Percentiles rank a stretch among this genome's conserved stretches.
These are phyloP conservation scores for Origma solitaria DNA, from an alignment of 2,113 vertebrate species.

Conservation along the genomic window DNA sequence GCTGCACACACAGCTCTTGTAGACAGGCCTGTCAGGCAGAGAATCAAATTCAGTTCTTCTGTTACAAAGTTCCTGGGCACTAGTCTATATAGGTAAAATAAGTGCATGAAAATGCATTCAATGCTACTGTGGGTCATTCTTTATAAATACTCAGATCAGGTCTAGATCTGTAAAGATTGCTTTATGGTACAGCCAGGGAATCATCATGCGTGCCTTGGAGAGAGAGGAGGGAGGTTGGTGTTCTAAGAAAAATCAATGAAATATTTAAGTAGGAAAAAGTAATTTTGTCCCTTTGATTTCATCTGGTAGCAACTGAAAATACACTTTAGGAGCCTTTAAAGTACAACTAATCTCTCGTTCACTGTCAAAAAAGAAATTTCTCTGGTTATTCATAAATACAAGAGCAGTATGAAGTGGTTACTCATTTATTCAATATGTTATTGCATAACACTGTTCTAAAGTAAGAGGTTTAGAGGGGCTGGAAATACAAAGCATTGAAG, in stretches of 20 bases:
- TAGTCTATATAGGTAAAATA: neutral
- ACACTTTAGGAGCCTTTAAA: neutral
- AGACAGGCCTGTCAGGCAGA: neutral
- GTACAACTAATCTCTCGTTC: constrained; percentile 1
- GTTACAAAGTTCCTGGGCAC: neutral
- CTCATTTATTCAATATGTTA: constrained; percentile 24
- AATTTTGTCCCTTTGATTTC: constrained; percentile 38
- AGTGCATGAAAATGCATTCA: neutral
- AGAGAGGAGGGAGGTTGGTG: neutral
- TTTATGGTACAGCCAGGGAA: neutral
- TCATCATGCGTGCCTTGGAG: fast-evolving
- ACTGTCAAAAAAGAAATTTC: neutral
- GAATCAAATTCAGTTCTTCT: neutral
- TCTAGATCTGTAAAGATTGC: neutral
- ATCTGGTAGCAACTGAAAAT: constrained; percentile 24
- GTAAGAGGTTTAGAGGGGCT: neutral
- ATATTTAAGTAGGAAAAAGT: constrained; percentile 44
- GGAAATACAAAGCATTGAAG: constrained; percentile 2
- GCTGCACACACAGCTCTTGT: neutral
- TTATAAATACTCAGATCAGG: neutral
- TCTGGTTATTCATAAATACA: constrained; percentile 35
- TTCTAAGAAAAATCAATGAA: constrained; percentile 45
- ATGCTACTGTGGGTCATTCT: neutral
- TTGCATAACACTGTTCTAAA: constrained; percentile 18
- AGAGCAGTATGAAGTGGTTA: constrained; percentile 31